Conservation (phyloP, 2,797 vertebrate genomes). For the Hemibagrus guttatus region DNA sequence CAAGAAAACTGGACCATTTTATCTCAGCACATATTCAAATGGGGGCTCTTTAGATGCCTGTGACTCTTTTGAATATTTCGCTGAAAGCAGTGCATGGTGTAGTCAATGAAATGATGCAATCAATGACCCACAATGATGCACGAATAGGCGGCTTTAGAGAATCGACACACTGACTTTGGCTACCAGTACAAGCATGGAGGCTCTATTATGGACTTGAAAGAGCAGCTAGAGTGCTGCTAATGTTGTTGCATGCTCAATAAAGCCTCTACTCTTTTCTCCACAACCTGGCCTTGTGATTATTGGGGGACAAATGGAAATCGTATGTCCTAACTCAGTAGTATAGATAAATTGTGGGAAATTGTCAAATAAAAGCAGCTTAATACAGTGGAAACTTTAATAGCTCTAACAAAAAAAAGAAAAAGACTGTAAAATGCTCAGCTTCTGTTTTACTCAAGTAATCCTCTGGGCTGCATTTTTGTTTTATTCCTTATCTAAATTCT, state of each 20-base stretch:
- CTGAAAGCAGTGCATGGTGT: constrained; percentile 55
- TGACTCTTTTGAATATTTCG: constrained; percentile 40
- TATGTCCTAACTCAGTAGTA: constrained; percentile 29
- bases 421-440: constrained; percentile 24
- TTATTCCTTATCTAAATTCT: constrained; percentile 48
- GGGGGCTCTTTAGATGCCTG: constrained; percentile 47
- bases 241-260: constrained; percentile 39
- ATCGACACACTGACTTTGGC: constrained; percentile 40
- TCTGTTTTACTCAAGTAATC: constrained; percentile 27
- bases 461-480: constrained; percentile 15
- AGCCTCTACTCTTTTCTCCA: constrained; percentile 29
- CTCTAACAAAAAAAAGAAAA: constrained; percentile 36
- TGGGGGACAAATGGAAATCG: constrained; percentile 36
- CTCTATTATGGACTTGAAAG: constrained; percentile 27
- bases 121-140: constrained; percentile 46
- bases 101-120: constrained; percentile 55
- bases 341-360: constrained; percentile 28
- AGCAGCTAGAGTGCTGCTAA: constrained; percentile 37
- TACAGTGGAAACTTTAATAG: constrained; percentile 51
- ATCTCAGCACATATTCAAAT: constrained; percentile 67
- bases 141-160: constrained; percentile 40
- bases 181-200: constrained; percentile 5
- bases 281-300: constrained; percentile 28
- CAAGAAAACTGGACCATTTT: constrained; percentile 63
- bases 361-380: constrained; percentile 43